Conservation (phyloP, 2,113 vertebrate species). For the Pangasianodon hypophthalmus region DNA sequence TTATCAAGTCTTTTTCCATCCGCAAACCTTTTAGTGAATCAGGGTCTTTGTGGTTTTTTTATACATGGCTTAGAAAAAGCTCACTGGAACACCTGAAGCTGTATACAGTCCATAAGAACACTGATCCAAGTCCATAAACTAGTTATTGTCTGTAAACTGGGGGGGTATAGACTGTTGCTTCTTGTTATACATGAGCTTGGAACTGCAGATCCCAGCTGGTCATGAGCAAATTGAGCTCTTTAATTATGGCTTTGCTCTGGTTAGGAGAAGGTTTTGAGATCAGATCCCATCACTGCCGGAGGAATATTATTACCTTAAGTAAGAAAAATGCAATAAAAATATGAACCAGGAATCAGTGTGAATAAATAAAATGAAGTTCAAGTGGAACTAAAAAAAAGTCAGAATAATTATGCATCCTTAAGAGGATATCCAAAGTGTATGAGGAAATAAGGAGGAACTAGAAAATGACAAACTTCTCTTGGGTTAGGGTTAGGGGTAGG, state of each 20-base stretch:
- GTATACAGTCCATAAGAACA: neutral
- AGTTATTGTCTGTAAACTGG: neutral
- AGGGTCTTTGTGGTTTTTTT: no score
- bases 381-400: neutral
- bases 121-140: neutral
- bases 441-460: no score
- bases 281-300: neutral
- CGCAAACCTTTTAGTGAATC: neutral
- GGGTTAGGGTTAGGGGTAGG: no score
- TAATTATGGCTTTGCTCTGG: neutral
- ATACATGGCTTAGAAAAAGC: neutral
- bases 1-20: no score
- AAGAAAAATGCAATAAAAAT: neutral
- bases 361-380: neutral
- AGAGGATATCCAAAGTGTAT: neutral
- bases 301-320: neutral
- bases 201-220: neutral
- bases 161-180: neutral
- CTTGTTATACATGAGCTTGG: neutral
- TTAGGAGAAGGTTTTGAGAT: no score
- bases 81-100: neutral
- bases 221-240: neutral
- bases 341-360: neutral
- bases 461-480: neutral
- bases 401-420: neutral